phyloP scores from a whole-genome alignment of 2,113 vertebrate species.

The western clawed frog (Xenopus tropicalis) region DNA sequence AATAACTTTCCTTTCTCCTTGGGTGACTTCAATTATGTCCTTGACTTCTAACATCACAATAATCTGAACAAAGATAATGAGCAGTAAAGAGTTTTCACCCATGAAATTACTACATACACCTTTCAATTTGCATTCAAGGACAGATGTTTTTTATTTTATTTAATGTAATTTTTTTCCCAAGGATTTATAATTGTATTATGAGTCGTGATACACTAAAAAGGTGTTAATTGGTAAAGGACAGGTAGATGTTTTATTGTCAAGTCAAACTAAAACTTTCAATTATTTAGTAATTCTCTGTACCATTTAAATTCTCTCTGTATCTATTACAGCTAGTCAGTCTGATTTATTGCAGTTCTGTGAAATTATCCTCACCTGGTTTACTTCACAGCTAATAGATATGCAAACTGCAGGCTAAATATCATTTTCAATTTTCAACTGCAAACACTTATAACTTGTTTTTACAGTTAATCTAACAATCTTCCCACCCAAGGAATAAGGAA shows the following conservation, averaged over 20 bases:
- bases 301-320: neutral
- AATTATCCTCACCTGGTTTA: neutral
- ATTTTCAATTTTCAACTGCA: no score
- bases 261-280: constrained; percentile 16
- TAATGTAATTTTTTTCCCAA: constrained; percentile 42
- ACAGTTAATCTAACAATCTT: no score
- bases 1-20: constrained; percentile 49
- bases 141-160: constrained; percentile 40
- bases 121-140: constrained; percentile 51
- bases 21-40: constrained; percentile 56
- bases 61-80: constrained; percentile 53
- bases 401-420: no score
- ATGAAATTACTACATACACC: constrained; percentile 50
- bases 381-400: no score
- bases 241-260: constrained; percentile 7
- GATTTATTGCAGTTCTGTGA: neutral
- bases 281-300: constrained; percentile 13
- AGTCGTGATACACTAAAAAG: constrained; percentile 1
- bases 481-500: no score
- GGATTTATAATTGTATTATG: constrained; percentile 27
- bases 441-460: no score
- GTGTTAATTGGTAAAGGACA: constrained; percentile 30
- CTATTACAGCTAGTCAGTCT: neutral
- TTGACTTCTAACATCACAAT: constrained; percentile 47
- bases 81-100: constrained; percentile 51